phyloP scores from a whole-genome alignment of 2,113 vertebrate genomes.

The Chrysemys picta region DNA sequence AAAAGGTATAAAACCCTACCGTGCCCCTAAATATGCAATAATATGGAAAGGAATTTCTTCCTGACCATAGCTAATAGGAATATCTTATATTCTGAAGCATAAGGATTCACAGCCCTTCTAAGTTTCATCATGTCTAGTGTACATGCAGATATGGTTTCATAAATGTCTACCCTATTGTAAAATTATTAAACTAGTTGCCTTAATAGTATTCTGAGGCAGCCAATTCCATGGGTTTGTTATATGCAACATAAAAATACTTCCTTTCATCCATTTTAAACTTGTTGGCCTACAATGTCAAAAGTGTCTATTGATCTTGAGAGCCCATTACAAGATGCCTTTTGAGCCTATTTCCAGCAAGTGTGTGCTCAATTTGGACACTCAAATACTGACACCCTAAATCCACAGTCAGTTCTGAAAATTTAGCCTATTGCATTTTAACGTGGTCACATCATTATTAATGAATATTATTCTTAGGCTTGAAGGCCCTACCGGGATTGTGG shows the following conservation, averaged over 20 bases:
- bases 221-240: background rate
- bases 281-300: background rate
- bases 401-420: background rate
- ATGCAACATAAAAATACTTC: background rate
- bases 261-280: background rate
- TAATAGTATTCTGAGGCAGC: slow-evolving; percentile 2
- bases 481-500: background rate
- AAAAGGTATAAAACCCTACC: background rate
- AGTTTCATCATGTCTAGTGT: background rate
- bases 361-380: slow-evolving; percentile 12
- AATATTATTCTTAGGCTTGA: background rate
- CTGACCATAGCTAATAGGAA: background rate
- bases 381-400: background rate
- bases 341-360: background rate
- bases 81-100: background rate
- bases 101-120: background rate
- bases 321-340: background rate
- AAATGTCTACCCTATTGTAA: background rate
- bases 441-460: background rate
- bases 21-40: background rate
- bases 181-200: background rate
- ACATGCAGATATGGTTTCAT: background rate
- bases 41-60: background rate
- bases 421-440: background rate
- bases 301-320: background rate